Conservation (phyloP, 1,140 invertebrate genomes). For the Hormaphis cornu region DNA sequence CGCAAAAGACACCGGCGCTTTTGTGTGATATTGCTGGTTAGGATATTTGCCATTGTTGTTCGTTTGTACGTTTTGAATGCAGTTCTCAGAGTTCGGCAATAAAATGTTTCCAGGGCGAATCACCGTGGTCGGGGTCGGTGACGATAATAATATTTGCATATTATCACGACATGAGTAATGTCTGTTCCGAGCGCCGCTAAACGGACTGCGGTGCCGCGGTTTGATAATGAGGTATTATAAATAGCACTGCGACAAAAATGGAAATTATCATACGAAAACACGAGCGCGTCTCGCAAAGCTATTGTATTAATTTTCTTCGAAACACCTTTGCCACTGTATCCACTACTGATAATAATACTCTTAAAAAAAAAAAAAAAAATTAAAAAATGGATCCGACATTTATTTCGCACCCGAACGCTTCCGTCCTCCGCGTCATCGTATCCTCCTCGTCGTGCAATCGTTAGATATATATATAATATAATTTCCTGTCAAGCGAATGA, state of each 20-base stretch:
- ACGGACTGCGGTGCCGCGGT: background rate
- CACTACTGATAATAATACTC: background rate
- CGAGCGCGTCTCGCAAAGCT: background rate
- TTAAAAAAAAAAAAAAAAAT: too few relatives aligned
- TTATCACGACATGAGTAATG: background rate
- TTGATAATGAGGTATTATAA: background rate
- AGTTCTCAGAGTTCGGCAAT: background rate
- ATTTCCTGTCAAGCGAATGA: constrained; percentile 16
- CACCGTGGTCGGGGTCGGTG: background rate
- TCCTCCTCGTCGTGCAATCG: too few relatives aligned
- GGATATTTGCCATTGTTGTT: background rate
- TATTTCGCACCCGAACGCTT: too few relatives aligned
- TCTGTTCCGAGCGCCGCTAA: background rate
- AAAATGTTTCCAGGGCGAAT: background rate
- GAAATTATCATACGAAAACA: background rate
- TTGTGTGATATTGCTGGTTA: background rate
- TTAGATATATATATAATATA: too few relatives aligned
- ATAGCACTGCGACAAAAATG: background rate
- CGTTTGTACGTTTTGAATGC: background rate
- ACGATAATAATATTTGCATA: constrained; percentile 3
- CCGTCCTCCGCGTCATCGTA: too few relatives aligned
- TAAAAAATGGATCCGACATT: background rate
- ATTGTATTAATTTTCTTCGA: background rate
- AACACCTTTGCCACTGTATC: background rate
- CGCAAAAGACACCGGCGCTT: background rate